Evolutionary conservation across 1,140 invertebrate genomes (phyloP), one percentile per base, ranked within the genome.

Genomic region (Hyphantria cunea): DNA sequence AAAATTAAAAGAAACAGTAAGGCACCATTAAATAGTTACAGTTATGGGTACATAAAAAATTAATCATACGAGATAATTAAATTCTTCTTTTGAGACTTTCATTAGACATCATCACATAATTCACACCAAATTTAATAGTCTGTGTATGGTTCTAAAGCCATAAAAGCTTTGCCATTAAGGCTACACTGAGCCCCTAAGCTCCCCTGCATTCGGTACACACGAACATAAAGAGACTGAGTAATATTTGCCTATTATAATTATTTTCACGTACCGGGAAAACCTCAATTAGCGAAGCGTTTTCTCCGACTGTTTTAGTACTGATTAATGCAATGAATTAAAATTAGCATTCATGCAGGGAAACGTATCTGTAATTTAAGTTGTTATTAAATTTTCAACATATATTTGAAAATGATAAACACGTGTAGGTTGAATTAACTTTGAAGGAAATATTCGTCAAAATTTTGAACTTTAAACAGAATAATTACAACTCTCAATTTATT

Each of bases 171-270:
- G 17, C 17, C 17, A 25, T 25, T 25, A 25, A 33, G n/a, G 58
- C 39, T 13, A 33, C 51, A 47, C 33, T 54, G 55, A 66, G 47
- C 32, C 66, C 44, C 32, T 66, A 64, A 69, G 58, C 54, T 58
- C 53, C 49, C 15, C 11, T 47, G 13, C 17, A 34, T 34, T 8
- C 14, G 41, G 17, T 48, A 52, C 41, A 41, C 31, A 41, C 13
- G 52, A 44, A 45, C 52, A 66, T 65, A 72, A 71, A 72, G 67
- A 62, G 69, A 77, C 67, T 73, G 48, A 68, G 63, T 68, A 70
- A 70, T 74, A 70, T 74, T 74, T 74, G 56, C 64, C 58, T 66
- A 64, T 68, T 67, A 70, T 58, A 56, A 65, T 66, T 67, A 71
- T 67, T 60, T 66, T 52, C 47, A 54, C 50, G 52, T 66, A 50